Evolutionary conservation across 1,140 invertebrate genomes (phyloP).

Genomic region (Anoplophora glabripennis): DNA sequence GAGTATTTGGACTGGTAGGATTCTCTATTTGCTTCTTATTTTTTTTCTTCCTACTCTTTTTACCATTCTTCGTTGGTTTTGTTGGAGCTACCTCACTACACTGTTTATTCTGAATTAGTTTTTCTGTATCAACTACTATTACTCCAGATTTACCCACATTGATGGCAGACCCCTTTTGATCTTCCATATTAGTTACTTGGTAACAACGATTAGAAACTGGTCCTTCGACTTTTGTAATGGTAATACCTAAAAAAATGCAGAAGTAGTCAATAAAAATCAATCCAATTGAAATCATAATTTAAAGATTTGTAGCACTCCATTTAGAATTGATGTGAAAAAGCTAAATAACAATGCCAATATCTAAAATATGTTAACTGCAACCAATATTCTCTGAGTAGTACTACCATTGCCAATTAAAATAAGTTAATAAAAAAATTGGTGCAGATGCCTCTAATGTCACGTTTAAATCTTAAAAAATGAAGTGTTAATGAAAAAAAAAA

Average conservation of each 20-base stretch:
- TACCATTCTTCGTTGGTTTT: constrained; percentile 17
- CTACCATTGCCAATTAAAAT: too few relatives aligned
- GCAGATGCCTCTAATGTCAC: too few relatives aligned
- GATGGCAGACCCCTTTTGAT: constrained; percentile 38
- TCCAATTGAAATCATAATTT: too few relatives aligned
- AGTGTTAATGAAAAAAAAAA: too few relatives aligned
- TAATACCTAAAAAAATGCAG: constrained; percentile 54
- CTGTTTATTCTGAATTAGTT: constrained; percentile 47
- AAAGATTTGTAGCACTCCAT: too few relatives aligned
- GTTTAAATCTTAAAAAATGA: too few relatives aligned
- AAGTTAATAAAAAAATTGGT: too few relatives aligned
- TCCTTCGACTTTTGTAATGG: constrained; percentile 75
- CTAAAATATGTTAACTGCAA: too few relatives aligned
- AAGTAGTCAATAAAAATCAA: constrained; percentile 4
- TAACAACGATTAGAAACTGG: constrained; percentile 51
- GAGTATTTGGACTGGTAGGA: constrained; percentile 27
- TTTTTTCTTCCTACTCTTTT: constrained; percentile 60
- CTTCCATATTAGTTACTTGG: constrained; percentile 49
- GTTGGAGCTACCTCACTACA: constrained; percentile 14
- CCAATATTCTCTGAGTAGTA: too few relatives aligned
- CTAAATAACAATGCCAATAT: too few relatives aligned
- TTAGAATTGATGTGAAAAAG: too few relatives aligned
- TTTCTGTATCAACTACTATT: constrained; percentile 64
- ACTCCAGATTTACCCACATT: constrained; percentile 55
- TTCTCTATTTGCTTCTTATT: constrained; percentile 51